Evolutionary conservation across 2,888 invertebrate genomes (phyloP).

Genomic region (Villa cingulata): DNA sequence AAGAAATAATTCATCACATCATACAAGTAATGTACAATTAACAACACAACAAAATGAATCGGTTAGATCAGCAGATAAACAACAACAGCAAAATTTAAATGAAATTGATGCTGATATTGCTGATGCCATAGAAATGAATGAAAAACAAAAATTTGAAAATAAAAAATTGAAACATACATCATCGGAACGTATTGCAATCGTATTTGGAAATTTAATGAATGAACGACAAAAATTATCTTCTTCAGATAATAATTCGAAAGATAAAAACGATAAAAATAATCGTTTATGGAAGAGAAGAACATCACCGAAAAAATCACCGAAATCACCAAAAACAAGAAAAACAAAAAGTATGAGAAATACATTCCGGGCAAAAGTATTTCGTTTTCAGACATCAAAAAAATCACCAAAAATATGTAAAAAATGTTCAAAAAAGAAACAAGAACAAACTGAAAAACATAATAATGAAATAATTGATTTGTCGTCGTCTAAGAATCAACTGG

Average conservation of each 20-base stretch:
- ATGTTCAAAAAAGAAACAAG: constrained; percentile 31
- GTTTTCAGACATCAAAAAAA: constrained; percentile 26
- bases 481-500: constrained; percentile 17
- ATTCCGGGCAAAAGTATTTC: constrained; percentile 31
- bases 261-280: no score
- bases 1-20: constrained; percentile 20
- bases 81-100: neutral
- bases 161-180: neutral
- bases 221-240: neutral
- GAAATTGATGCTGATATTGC: neutral
- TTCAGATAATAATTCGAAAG: neutral
- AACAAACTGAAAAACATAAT: constrained; percentile 7
- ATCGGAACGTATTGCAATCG: neutral
- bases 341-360: constrained; percentile 30
- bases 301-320: constrained; percentile 18
- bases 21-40: no score
- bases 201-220: neutral
- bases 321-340: neutral
- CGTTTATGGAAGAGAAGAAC: neutral
- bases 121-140: neutral
- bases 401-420: constrained; percentile 25
- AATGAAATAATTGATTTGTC: no score
- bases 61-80: no score
- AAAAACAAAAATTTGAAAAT: neutral
- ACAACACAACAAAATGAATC: no score